Percentiles rank a stretch among this genome's conserved stretches.
phyloP scores from a whole-genome alignment of 2,888 invertebrate genomes.

The Dryocosmus kuriphilus region DNA sequence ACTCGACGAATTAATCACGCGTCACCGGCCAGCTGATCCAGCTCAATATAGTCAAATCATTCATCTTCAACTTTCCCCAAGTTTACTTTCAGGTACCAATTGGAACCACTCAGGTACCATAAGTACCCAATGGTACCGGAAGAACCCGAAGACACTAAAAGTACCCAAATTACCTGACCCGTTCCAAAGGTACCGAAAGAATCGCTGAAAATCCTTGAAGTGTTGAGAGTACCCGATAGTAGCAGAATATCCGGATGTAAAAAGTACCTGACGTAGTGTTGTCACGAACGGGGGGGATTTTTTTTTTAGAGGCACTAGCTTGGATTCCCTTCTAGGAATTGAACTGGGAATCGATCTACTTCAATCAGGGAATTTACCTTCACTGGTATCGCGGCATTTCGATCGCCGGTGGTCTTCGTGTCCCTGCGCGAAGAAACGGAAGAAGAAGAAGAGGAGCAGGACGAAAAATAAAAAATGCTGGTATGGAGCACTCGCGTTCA shows the following conservation, averaged over 20 bases:
- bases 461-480: conserved; percentile 29
- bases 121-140: background rate
- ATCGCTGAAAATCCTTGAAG: background rate
- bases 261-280: too few relatives aligned
- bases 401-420: conserved; percentile 55
- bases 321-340: conserved; percentile 21
- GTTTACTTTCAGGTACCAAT: background rate
- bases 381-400: conserved; percentile 69
- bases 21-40: conserved; percentile 11
- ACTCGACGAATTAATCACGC: conserved; percentile 45
- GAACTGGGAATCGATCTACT: conserved; percentile 42
- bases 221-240: background rate
- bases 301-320: conserved; percentile 13
- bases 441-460: conserved; percentile 42
- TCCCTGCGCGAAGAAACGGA: conserved; percentile 45
- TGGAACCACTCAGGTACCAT: background rate
- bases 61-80: too few relatives aligned
- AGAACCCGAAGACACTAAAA: too few relatives aligned
- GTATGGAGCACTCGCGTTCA: conserved; percentile 53
- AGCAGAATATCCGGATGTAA: background rate
- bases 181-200: background rate
- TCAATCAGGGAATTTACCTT: conserved; percentile 65
- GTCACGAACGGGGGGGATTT: background rate
- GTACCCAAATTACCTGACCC: too few relatives aligned
- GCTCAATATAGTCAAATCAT: conserved; percentile 11